Conservation (phyloP, 2,113 vertebrate species). For the Rhinoderma darwinii region DNA sequence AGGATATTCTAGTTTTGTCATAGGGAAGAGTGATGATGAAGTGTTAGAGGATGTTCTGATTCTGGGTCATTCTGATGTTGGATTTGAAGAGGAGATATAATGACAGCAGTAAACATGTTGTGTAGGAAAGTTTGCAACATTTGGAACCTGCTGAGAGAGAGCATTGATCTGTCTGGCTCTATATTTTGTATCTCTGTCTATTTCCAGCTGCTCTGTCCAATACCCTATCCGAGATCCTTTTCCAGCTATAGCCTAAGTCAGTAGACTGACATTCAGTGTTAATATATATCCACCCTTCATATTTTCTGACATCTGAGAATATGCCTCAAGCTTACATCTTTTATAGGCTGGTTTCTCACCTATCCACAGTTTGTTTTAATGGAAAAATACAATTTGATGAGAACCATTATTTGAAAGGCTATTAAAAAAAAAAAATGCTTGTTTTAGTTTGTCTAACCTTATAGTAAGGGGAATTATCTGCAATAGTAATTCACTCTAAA, state of each 20-base stretch:
- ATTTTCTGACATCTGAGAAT: not conserved
- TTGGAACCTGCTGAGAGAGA: conserved; percentile 29
- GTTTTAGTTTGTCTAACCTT: not conserved
- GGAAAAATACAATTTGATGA: not conserved
- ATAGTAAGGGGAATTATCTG: not conserved
- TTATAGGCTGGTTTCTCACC: not conserved
- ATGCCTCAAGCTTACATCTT: not conserved
- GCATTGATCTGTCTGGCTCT: conserved; percentile 47
- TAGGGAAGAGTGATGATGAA: conserved; percentile 11
- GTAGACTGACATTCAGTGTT: conserved; percentile 4
- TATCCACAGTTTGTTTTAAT: conserved; percentile 1
- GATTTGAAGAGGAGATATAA: conserved; percentile 25
- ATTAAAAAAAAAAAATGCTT: not conserved
- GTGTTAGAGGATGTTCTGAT: not conserved
- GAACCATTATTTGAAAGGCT: not conserved
- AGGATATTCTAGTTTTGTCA: conserved; percentile 21
- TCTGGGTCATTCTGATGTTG: not conserved
- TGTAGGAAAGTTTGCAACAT: conserved; percentile 31
- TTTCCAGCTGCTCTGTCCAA: conserved; percentile 33
- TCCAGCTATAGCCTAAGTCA: conserved; percentile 13
- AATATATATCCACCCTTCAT: conserved; percentile 17
- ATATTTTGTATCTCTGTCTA: conserved; percentile 45
- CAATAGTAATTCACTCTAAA: not conserved
- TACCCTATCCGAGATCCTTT: conserved; percentile 11
- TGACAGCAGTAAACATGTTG: conserved; percentile 30